Evolutionary conservation across 2,888 invertebrate genomes (phyloP).

Genomic region (Lasioglossum leucozonium): DNA sequence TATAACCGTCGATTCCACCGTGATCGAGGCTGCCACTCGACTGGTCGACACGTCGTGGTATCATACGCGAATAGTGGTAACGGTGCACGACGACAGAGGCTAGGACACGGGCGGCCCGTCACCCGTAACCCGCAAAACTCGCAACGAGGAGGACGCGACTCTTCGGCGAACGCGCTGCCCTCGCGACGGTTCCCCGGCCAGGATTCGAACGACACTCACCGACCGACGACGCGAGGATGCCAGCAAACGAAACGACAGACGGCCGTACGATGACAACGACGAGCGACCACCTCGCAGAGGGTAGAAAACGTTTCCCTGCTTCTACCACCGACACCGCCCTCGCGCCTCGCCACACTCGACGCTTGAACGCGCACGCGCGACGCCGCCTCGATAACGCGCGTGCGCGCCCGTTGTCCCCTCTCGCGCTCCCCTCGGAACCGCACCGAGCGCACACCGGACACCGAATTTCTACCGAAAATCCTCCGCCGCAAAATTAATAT

Average conservation of each 20-base stretch:
- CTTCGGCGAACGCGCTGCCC: neutral
- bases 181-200: neutral
- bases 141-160: too few species aligned
- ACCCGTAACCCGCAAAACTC: neutral
- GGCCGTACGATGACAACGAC: slow-evolving; percentile 48
- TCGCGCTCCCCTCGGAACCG: neutral
- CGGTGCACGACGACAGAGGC: neutral
- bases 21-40: slow-evolving; percentile 52
- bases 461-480: neutral
- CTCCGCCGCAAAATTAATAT: neutral
- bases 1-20: slow-evolving; percentile 63
- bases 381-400: slow-evolving; percentile 64
- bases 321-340: slow-evolving; percentile 73
- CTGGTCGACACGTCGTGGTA: slow-evolving; percentile 56
- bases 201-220: slow-evolving; percentile 42
- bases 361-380: slow-evolving; percentile 71
- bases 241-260: slow-evolving; percentile 42
- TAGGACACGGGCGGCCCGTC: neutral
- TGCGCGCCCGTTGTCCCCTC: slow-evolving; percentile 43
- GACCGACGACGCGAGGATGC: slow-evolving; percentile 39
- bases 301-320: slow-evolving; percentile 62
- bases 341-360: slow-evolving; percentile 64
- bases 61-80: slow-evolving; percentile 44
- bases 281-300: slow-evolving; percentile 52
- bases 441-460: neutral